Evolutionary conservation across 2,797 vertebrate genomes (phyloP).

Genomic region (Onychomys leucogaster): DNA sequence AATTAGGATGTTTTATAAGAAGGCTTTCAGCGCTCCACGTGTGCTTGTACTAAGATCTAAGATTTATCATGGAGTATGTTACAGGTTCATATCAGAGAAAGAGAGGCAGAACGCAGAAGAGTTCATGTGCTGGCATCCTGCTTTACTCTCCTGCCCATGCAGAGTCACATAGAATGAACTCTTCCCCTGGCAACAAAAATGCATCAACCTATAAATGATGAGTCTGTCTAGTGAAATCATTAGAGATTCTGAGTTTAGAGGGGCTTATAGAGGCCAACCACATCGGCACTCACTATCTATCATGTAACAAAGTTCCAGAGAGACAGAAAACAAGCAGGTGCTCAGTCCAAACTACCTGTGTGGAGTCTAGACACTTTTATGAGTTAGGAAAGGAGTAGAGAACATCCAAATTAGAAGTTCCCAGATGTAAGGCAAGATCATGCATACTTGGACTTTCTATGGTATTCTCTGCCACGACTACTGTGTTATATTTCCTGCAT

Average conservation of each 20-base stretch:
- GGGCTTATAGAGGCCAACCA: neutral
- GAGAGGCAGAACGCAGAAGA: neutral
- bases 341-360: neutral
- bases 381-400: neutral
- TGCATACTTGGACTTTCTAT: neutral
- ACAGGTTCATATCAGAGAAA: neutral
- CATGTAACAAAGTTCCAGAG: conserved; percentile 18
- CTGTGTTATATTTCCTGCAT: neutral
- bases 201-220: neutral
- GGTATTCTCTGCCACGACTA: neutral
- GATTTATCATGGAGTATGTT: neutral
- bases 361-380: neutral
- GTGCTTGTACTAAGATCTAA: neutral
- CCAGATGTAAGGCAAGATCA: neutral
- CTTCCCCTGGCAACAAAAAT: neutral
- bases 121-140: neutral
- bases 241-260: conserved; percentile 22
- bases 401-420: neutral
- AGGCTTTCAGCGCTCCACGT: neutral
- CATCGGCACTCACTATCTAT: neutral
- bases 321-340: conserved; percentile 7
- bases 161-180: neutral
- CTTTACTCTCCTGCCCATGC: neutral
- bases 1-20: conserved; percentile 29
- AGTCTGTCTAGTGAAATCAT: conserved; percentile 21